phyloP scores from a whole-genome alignment of 2,797 vertebrate genomes.

The Eupleurogrammus muticus region DNA sequence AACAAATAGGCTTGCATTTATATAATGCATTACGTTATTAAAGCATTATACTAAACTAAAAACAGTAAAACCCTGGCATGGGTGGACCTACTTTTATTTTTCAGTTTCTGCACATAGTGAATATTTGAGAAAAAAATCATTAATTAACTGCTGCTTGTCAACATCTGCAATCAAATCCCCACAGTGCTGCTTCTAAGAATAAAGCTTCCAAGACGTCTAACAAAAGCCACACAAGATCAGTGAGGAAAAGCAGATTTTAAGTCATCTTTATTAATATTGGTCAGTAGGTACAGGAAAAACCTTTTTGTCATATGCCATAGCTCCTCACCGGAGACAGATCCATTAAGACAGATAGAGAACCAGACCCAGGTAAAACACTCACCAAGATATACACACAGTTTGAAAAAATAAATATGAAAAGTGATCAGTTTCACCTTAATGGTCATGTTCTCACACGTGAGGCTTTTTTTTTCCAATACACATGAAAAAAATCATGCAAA shows the following conservation, averaged over 20 bases:
- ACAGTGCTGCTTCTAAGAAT: not conserved
- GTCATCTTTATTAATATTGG: slow-evolving; percentile 73
- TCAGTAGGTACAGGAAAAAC: slow-evolving; percentile 73
- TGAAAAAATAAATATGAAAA: slow-evolving; percentile 43
- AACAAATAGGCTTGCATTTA: too few species aligned
- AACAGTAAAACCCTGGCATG: too few species aligned
- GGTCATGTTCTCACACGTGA: slow-evolving; percentile 30
- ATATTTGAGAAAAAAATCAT: too few species aligned
- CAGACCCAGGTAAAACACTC: slow-evolving; percentile 64
- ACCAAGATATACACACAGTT: slow-evolving; percentile 34
- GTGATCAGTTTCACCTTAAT: slow-evolving; percentile 35
- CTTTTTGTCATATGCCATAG: slow-evolving; percentile 61
- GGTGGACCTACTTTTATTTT: too few species aligned
- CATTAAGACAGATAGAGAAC: slow-evolving; percentile 60
- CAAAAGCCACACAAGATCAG: slow-evolving; percentile 2
- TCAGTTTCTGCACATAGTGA: too few species aligned
- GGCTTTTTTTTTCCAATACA: slow-evolving; percentile 33
- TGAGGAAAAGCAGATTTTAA: slow-evolving; percentile 44
- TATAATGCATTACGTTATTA: too few species aligned
- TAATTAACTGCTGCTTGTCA: not conserved
- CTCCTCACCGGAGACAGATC: slow-evolving; percentile 63
- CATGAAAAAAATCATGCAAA: slow-evolving; percentile 41
- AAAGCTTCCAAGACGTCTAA: not conserved
- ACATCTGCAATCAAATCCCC: not conserved
- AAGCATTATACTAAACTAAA: too few species aligned